Percentiles rank a stretch among this genome's conserved stretches.
phyloP scores from a whole-genome alignment of 2,113 vertebrate genomes.

The Cyanoderma ruficeps region DNA sequence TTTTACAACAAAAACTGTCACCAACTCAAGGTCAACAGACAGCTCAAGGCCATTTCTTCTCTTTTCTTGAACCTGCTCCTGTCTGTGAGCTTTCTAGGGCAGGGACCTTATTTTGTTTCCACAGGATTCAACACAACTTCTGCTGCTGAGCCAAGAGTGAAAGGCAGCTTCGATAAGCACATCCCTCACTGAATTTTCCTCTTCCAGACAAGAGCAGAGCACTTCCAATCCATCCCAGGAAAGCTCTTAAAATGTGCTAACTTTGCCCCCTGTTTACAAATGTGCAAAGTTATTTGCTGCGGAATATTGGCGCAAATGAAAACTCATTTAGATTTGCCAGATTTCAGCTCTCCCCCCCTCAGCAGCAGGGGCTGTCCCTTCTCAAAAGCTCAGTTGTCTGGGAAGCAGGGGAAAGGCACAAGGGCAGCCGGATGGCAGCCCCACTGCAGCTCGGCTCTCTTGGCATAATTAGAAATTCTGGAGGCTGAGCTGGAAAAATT shows the following conservation, averaged over 20 bases:
- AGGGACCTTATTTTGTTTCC: not conserved
- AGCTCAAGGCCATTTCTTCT: not conserved
- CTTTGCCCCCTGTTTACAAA: not conserved
- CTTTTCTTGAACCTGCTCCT: not conserved
- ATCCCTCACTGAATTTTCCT: not conserved
- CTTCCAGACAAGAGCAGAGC: not conserved
- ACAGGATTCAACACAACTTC: not conserved
- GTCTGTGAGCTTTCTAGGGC: not conserved
- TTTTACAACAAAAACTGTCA: not conserved
- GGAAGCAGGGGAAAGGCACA: not conserved
- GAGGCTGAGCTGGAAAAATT: conserved; percentile 24
- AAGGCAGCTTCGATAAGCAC: not conserved
- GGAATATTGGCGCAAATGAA: not conserved
- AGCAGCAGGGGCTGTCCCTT: conserved; percentile 3
- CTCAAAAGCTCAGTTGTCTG: conserved; percentile 12
- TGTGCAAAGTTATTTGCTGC: not conserved
- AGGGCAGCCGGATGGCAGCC: not conserved
- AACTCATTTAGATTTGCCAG: conserved; percentile 7
- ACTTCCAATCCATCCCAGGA: not conserved
- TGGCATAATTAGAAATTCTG: not conserved
- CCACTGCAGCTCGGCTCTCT: not conserved
- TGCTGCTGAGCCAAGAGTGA: not conserved
- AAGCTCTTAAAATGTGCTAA: not conserved
- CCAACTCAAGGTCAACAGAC: conserved; percentile 23
- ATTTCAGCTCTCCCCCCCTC: not conserved